Conservation (phyloP, 1,140 invertebrate species). For the Drosophila orosa region DNA sequence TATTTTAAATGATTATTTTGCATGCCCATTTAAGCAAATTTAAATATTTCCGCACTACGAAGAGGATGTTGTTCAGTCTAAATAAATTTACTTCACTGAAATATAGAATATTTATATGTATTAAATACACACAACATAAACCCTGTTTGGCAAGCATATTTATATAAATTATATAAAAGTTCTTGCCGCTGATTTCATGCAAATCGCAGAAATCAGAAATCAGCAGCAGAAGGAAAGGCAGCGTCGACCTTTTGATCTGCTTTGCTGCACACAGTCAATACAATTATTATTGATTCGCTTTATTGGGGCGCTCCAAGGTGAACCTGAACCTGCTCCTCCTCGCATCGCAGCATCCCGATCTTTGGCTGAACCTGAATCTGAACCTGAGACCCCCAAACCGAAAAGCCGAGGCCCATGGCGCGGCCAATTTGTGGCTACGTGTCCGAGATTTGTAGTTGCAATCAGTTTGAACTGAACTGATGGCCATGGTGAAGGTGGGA, state of each 20-base stretch:
- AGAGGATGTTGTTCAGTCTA: neutral
- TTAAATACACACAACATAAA: neutral
- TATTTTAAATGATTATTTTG: neutral
- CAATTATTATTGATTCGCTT: slow-evolving; percentile 76
- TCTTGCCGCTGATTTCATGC: slow-evolving; percentile 10
- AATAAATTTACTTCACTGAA: neutral
- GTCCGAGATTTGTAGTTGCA: slow-evolving; percentile 66
- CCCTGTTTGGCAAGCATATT: neutral
- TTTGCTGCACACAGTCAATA: slow-evolving; percentile 72
- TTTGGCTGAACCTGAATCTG: slow-evolving; percentile 36
- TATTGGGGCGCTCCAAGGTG: slow-evolving; percentile 53
- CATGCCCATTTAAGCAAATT: neutral
- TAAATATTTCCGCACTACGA: neutral
- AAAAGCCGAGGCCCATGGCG: slow-evolving; percentile 24
- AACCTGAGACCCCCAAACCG: slow-evolving; percentile 15
- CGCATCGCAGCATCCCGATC: slow-evolving; percentile 16
- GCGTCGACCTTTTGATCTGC: slow-evolving; percentile 76
- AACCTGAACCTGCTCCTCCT: slow-evolving; percentile 49
- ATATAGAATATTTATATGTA: neutral
- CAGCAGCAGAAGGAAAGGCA: slow-evolving; percentile 24
- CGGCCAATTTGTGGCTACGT: slow-evolving; percentile 73
- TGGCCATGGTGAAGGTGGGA: neutral
- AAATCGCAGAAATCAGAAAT: slow-evolving; percentile 13
- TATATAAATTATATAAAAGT: neutral
- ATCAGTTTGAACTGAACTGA: slow-evolving; percentile 73